Evolutionary conservation across 2,113 vertebrate genomes (phyloP).

Genomic region (Pycnonotus jocosus): DNA sequence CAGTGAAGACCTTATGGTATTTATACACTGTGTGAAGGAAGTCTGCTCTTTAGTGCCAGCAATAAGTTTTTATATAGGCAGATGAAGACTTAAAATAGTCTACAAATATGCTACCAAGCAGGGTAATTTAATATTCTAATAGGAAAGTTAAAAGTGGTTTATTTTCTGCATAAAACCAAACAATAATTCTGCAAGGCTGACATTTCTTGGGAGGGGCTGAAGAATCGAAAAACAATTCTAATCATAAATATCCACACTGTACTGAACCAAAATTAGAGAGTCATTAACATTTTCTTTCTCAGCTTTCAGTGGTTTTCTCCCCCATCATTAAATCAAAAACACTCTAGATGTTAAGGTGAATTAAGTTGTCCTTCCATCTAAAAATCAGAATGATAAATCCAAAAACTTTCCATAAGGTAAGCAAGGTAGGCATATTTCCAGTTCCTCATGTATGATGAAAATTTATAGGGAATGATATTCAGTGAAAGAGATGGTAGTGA

Average conservation of each 20-base stretch:
- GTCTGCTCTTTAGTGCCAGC: not conserved
- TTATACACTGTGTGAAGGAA: not conserved
- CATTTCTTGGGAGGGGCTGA: not conserved
- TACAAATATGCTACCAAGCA: not conserved
- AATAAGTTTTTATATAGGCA: not conserved
- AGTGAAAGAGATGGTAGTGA: not conserved
- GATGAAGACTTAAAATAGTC: not conserved
- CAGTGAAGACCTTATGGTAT: not conserved
- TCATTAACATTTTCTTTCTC: not conserved
- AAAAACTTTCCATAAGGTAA: not conserved
- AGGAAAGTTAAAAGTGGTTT: not conserved
- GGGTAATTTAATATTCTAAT: not conserved
- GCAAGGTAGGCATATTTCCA: not conserved
- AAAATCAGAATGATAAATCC: not conserved
- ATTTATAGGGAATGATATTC: not conserved
- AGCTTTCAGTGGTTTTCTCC: accelerated
- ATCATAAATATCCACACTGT: not conserved
- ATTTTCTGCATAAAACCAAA: not conserved
- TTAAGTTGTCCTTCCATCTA: not conserved
- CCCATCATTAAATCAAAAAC: not conserved
- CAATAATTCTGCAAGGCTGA: not conserved
- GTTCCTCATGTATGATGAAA: not conserved
- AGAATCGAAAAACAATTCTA: not conserved
- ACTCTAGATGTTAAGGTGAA: not conserved
- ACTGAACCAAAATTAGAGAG: not conserved